Base-by-base conservation (phyloP, 2,797 vertebrate genomes). In the Hylomyscus alleni region DNA sequence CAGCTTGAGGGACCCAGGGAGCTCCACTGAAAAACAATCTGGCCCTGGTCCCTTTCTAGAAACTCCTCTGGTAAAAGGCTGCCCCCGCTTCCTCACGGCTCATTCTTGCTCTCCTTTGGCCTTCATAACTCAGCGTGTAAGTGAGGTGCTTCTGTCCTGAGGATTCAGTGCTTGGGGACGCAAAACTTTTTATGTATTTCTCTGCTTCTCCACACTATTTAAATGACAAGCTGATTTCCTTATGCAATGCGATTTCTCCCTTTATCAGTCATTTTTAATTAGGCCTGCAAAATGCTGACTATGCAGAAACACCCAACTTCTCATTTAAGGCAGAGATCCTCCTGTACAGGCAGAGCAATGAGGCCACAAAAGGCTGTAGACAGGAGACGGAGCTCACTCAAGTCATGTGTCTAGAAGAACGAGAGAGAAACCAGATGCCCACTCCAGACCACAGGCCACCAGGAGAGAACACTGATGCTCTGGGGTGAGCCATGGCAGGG, bases 241-340 rank as follows among this genome's bases (percentile, higher is more conserved):
- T 60, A 73, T 90, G 91, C 62, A 58, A 89, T 54, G 0, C 34
- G 34, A 90, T 89, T 88, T 92, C 80, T 95, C 58, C 29, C 73
- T 76, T 60, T 89, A 82, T 76, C 93, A 50, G 67, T 65, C 14
- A 72, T 65, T 94, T 94, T 89, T 87, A 95, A 77, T 91, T 60
- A 92, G 47, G 24, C 29, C 54, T 69, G 83, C 88, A 81, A 91
- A 91, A 89, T 75, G 40, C 76, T 95, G 84, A 87, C 80, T 67
- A 7, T 31, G 37, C 73, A 89, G 58, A 56, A 93, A 80, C 83
- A 62, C 91, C 72, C 80, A 73, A 76, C 6, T 34, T 54, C 87
- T 91, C 26, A 17, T 26, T 47, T 52, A 40, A 78, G 78, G 58
- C 62, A 6, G 58, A 60, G 69, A 47, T 54, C 34, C 78, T 83